A percentile compares a stretch with the other conserved stretches of the same genome.
Conservation (phyloP, 2,113 vertebrate species). For the Osmerus eperlanus region DNA sequence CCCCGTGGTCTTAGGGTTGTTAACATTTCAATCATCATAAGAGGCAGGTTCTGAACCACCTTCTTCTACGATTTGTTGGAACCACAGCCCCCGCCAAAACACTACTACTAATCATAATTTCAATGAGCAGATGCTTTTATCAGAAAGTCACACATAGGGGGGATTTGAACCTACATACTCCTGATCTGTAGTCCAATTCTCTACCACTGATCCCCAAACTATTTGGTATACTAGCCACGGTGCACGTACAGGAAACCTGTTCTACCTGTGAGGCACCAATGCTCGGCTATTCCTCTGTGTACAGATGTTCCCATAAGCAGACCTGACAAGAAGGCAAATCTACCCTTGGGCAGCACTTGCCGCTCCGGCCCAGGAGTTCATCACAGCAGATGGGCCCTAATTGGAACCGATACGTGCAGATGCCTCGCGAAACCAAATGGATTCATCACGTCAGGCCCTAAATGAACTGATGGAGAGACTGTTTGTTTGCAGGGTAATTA, state of each 20-base stretch:
- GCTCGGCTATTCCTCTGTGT: slow-evolving; percentile 55
- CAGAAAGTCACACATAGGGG: too few species aligned
- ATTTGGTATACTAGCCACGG: too few species aligned
- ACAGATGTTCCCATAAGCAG: slow-evolving; percentile 70
- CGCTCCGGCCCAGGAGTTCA: slow-evolving; percentile 60
- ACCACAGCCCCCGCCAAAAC: too few species aligned
- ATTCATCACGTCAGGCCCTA: slow-evolving; percentile 81
- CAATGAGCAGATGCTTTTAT: too few species aligned
- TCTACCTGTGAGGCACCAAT: slow-evolving; percentile 25
- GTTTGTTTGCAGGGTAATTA: slow-evolving; percentile 90
- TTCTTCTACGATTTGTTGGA: too few species aligned
- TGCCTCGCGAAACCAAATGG: slow-evolving; percentile 77
- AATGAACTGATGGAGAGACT: slow-evolving; percentile 80
- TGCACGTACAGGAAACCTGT: not conserved
- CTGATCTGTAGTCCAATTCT: too few species aligned
- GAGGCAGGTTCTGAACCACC: too few species aligned
- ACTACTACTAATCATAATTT: too few species aligned
- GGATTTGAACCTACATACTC: too few species aligned
- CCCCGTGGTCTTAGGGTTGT: too few species aligned
- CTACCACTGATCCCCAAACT: too few species aligned
- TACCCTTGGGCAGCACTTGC: slow-evolving; percentile 65
- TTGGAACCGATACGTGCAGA: slow-evolving; percentile 81
- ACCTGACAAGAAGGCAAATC: slow-evolving; percentile 73
- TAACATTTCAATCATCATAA: too few species aligned
- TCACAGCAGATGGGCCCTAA: slow-evolving; percentile 83